Evolutionary conservation across 2,113 vertebrate genomes (phyloP).

Genomic region (Parotia lawesii): DNA sequence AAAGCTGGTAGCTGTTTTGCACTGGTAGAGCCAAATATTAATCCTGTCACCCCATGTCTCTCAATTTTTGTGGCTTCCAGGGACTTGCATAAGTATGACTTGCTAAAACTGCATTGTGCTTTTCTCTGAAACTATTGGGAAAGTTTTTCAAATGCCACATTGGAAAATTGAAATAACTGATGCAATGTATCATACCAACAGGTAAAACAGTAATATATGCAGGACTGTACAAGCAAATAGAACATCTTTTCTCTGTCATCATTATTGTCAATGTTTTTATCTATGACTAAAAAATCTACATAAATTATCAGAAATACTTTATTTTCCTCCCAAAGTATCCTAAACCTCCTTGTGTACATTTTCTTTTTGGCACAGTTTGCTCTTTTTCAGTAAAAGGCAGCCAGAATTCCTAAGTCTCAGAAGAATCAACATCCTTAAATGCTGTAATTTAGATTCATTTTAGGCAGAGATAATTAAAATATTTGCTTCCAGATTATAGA

Average conservation of each 20-base stretch:
- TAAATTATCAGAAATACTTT: not conserved
- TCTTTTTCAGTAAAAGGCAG: not conserved
- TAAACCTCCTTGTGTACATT: not conserved
- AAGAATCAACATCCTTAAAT: not conserved
- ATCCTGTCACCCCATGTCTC: not conserved
- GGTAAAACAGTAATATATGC: not conserved
- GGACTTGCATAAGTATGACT: not conserved
- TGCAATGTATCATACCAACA: not conserved
- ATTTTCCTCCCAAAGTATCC: not conserved
- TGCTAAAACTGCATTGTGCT: not conserved
- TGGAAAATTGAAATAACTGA: not conserved
- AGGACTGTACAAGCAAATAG: not conserved
- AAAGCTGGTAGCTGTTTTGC: not conserved
- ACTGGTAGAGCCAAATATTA: not conserved
- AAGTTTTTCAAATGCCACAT: not conserved
- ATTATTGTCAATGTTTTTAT: not conserved
- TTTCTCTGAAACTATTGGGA: not conserved
- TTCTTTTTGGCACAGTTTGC: not conserved
- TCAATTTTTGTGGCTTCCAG: not conserved
- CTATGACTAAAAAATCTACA: not conserved
- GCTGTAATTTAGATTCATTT: conserved; percentile 1
- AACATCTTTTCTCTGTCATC: not conserved
- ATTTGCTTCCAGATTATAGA: conserved; percentile 32
- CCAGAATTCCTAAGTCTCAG: not conserved
- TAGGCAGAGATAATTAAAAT: conserved; percentile 11